phyloP scores from a whole-genome alignment of 2,888 invertebrate genomes.

The Sarcophaga variegata region DNA sequence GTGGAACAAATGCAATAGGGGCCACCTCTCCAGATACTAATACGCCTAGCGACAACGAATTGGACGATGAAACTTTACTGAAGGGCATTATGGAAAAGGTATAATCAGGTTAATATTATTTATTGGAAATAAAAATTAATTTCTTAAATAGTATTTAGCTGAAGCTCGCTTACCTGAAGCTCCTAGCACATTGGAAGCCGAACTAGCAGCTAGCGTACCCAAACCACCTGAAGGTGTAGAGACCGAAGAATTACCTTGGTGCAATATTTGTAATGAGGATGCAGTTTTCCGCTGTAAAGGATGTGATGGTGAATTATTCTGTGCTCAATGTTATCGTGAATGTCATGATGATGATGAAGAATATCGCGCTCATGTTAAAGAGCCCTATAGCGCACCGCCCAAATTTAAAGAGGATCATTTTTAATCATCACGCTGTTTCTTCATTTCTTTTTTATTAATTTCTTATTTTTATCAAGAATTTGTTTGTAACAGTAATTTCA shows the following conservation, averaged over 20 bases:
- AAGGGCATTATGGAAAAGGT: constrained; percentile 79
- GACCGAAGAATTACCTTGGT: constrained; percentile 88
- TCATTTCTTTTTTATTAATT: constrained; percentile 21
- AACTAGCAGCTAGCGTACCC: constrained; percentile 74
- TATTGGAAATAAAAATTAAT: constrained; percentile 41
- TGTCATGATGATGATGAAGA: constrained; percentile 87
- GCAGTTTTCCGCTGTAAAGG: constrained; percentile 88
- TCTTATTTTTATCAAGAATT: constrained; percentile 27
- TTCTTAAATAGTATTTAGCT: constrained; percentile 81
- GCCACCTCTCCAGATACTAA: constrained; percentile 71
- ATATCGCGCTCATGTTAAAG: constrained; percentile 79
- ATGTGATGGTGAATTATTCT: constrained; percentile 91
- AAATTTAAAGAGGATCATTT: constrained; percentile 80
- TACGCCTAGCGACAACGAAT: constrained; percentile 78
- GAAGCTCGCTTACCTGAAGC: constrained; percentile 83
- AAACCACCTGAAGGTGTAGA: constrained; percentile 73
- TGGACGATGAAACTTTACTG: constrained; percentile 80
- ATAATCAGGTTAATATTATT: constrained; percentile 4
- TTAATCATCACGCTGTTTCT: constrained; percentile 57
- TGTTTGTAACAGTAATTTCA: constrained; percentile 51
- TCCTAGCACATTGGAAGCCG: constrained; percentile 78
- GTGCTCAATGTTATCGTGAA: constrained; percentile 88
- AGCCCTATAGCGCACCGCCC: constrained; percentile 77
- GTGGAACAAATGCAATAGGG: constrained; percentile 29
- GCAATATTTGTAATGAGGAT: constrained; percentile 93